A percentile compares a stretch with the other conserved stretches of the same genome.
Evolutionary conservation across 2,888 invertebrate genomes (phyloP).

Genomic region (Phaonia tiefii): DNA sequence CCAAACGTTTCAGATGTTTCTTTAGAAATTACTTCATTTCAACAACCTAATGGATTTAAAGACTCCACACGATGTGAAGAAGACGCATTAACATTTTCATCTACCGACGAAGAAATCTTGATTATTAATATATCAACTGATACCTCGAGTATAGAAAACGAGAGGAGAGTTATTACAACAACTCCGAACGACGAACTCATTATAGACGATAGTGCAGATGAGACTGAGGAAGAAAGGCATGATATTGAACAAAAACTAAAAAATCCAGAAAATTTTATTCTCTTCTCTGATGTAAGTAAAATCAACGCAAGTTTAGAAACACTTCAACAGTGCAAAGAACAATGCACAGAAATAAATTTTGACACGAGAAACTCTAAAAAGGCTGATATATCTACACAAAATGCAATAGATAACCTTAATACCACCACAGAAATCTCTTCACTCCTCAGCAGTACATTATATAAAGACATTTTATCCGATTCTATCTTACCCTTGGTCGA

Average conservation of each 20-base stretch:
- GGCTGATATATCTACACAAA: conserved; percentile 21
- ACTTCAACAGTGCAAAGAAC: not conserved
- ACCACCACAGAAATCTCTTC: conserved; percentile 25
- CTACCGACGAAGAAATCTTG: no score
- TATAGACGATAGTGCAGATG: not conserved
- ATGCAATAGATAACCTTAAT: conserved; percentile 24
- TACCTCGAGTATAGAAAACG: not conserved
- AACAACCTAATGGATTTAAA: no score
- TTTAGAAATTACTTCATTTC: no score
- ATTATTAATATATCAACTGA: not conserved
- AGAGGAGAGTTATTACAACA: not conserved
- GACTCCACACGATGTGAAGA: no score
- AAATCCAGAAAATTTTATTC: not conserved
- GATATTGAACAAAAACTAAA: not conserved
- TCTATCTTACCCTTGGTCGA: conserved; percentile 35
- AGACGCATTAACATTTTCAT: no score
- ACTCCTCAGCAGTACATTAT: conserved; percentile 44
- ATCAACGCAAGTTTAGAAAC: no score
- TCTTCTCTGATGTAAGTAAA: no score
- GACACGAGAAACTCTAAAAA: not conserved
- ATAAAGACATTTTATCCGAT: conserved; percentile 52
- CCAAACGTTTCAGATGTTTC: no score
- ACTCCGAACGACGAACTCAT: not conserved
- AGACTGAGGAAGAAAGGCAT: conserved; percentile 6
- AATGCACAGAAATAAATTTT: not conserved